Percentiles rank a stretch among this genome's conserved stretches.
phyloP scores from a whole-genome alignment of 2,797 vertebrate genomes.

The Pangasius djambal region DNA sequence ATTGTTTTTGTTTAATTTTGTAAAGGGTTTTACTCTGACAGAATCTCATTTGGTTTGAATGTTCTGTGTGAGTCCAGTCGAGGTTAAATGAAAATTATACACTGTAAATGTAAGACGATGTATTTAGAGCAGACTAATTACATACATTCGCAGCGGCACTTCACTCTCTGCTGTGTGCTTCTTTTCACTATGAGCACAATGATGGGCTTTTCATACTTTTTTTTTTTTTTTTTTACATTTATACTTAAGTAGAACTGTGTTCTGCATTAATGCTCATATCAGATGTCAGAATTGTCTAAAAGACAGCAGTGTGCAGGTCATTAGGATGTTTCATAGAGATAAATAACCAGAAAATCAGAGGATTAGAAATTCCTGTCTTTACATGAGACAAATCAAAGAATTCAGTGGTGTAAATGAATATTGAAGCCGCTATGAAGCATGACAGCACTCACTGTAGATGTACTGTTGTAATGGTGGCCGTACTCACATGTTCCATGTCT shows the following conservation, averaged over 20 bases:
- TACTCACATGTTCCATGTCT: not conserved
- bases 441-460: not conserved
- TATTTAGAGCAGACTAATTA: slow-evolving; percentile 26
- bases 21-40: not conserved
- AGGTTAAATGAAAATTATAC: slow-evolving; percentile 5
- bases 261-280: not conserved
- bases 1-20: not conserved
- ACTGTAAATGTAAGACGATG: not conserved
- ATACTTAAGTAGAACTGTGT: not conserved
- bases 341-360: not conserved
- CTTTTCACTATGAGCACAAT: not conserved
- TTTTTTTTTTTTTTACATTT: not conserved
- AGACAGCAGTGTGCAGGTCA: not conserved
- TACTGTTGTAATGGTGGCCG: not conserved
- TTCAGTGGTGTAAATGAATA: not conserved
- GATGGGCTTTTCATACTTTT: not conserved
- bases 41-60: not conserved
- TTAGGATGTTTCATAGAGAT: not conserved
- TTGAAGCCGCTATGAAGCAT: not conserved
- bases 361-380: not conserved
- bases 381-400: not conserved
- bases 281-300: not conserved
- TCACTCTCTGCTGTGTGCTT: not conserved
- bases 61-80: not conserved
- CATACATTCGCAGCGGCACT: slow-evolving; percentile 6